A percentile compares a stretch with the other conserved stretches of the same genome.
Evolutionary conservation across 2,888 invertebrate species (phyloP).

Genomic region (Epistrophe grossulariae): DNA sequence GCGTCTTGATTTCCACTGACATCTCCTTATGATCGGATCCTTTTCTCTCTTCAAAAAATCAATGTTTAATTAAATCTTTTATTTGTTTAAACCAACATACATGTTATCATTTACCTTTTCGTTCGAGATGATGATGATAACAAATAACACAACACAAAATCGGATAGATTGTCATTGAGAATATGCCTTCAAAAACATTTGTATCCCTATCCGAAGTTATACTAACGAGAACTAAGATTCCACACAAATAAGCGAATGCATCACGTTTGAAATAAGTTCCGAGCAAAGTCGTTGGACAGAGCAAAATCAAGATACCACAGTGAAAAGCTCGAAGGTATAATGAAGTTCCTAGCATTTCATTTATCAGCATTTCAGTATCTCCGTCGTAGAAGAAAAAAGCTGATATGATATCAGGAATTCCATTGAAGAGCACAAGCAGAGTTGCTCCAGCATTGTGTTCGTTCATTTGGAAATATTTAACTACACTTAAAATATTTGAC

Average conservation of each 20-base stretch:
- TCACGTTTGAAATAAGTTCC: constrained; percentile 52
- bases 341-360: constrained; percentile 55
- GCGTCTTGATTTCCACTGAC: constrained; percentile 1
- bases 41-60: constrained; percentile 19
- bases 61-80: neutral
- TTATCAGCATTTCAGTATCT: constrained; percentile 49
- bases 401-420: constrained; percentile 49
- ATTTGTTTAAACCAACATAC: neutral
- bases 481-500: constrained; percentile 42
- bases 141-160: constrained; percentile 41
- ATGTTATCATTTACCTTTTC: constrained; percentile 27
- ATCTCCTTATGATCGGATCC: constrained; percentile 23
- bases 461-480: constrained; percentile 30
- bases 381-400: constrained; percentile 43
- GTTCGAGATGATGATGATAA: constrained; percentile 38
- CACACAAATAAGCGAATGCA: constrained; percentile 23
- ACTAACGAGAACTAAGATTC: constrained; percentile 4
- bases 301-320: constrained; percentile 34
- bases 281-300: constrained; percentile 25
- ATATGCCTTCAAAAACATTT: constrained; percentile 39
- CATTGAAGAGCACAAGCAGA: constrained; percentile 32
- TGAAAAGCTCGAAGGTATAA: constrained; percentile 54
- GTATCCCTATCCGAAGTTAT: constrained; percentile 29
- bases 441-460: constrained; percentile 56
- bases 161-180: constrained; percentile 53